Evolutionary conservation across 2,113 vertebrate genomes (phyloP), one percentile per base, ranked within the genome.

Genomic region (Calyptommatus sinebrachiatus): DNA sequence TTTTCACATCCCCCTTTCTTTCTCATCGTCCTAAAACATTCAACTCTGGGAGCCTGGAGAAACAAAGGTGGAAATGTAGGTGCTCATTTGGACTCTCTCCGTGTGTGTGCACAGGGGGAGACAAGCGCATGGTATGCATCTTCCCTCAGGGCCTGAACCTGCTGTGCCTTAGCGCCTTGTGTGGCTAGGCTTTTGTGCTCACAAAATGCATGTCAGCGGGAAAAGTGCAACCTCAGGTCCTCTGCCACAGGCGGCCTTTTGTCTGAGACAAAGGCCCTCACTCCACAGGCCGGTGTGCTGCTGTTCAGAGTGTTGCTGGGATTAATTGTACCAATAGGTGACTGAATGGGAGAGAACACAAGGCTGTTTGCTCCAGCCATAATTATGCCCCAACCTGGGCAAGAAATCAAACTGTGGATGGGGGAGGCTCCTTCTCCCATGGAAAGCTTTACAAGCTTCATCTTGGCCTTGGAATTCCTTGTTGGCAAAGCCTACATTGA

Each of bases 291-390:
- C 90, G 94, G 95, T 95, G 92, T 95, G 92, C 89, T n/a, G 14
- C 85, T 84, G 88, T 76, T 93, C 81, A 81, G 78, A 91, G 79
- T 77, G 77, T 77, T 78, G 78, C 76, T 0, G 75, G 93, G 92
- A 95, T 95, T 94, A 94, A 93, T 91, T 84, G 88, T 89, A 60
- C 84, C 69, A 48, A 91, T 94, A 93, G 94, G 93, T 93, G 90
- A 90, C 88, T 94, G 94, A 93, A 89, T 90, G 85, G 85, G 62
- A 80, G 3, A 86, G 83, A 20, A 6, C 0, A 0, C 73, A 80
- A 84, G 88, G 81, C 87, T 9, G 57, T 0, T 89, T 7, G 0
- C 69, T 88, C 50, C 89, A 81, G 87, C 57, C 28, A 1, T 89
- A 84, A 91, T 90, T 81, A 80, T 88, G 85, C 83, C 70, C 35